These are phyloP conservation scores for Picus viridis DNA, from an alignment of 2,797 vertebrate species.

Conservation along the genomic window DNA sequence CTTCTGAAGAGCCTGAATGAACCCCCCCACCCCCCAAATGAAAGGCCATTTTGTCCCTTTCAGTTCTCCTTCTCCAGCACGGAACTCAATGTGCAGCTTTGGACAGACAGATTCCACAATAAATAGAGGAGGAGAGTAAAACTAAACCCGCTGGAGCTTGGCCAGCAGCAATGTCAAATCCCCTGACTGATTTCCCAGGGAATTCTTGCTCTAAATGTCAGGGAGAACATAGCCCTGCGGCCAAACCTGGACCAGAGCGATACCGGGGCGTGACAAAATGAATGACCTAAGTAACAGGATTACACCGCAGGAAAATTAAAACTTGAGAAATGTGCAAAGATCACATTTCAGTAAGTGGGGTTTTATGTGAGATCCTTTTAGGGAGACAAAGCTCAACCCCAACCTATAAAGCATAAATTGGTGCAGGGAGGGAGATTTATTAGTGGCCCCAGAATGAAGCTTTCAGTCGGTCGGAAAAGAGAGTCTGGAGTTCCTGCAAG, in stretches of 20 bases:
- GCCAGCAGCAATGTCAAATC: conserved; percentile 79
- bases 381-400: conserved; percentile 16
- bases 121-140: conserved; percentile 68
- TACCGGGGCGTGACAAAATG: conserved; percentile 61
- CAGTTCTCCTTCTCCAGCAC: conserved; percentile 48
- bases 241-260: conserved; percentile 65
- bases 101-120: conserved; percentile 50
- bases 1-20: conserved; percentile 71
- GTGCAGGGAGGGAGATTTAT: neutral
- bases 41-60: conserved; percentile 70
- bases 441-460: conserved; percentile 1
- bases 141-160: conserved; percentile 76
- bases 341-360: conserved; percentile 31
- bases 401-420: conserved; percentile 21
- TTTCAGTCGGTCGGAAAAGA: neutral
- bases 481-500: neutral
- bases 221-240: conserved; percentile 68
- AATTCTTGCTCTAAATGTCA: conserved; percentile 84
- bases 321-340: conserved; percentile 60
- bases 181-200: conserved; percentile 82
- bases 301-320: conserved; percentile 42
- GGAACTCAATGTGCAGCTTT: conserved; percentile 55
- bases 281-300: conserved; percentile 67
- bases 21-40: conserved; percentile 38
- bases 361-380: conserved; percentile 44